Percentiles rank a stretch among this genome's conserved stretches.
Evolutionary conservation across 2,888 invertebrate genomes (phyloP).

Genomic region (Caenorhabditis virilis): DNA sequence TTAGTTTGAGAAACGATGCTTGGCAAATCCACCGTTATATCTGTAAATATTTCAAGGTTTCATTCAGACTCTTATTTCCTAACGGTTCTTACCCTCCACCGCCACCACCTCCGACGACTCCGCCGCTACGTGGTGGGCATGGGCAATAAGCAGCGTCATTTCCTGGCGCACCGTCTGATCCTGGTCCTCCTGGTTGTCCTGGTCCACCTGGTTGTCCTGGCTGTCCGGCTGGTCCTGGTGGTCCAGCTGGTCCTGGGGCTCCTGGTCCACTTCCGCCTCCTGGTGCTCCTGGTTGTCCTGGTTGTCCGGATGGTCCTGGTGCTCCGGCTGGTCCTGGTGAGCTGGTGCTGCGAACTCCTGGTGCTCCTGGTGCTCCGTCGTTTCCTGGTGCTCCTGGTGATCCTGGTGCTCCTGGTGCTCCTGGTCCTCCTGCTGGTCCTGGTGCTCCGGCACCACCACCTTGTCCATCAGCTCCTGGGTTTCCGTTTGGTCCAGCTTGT

Average conservation of each 20-base stretch:
- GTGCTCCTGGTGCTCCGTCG: slow-evolving; percentile 39
- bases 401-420: slow-evolving; percentile 37
- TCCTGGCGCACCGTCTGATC: slow-evolving; percentile 45
- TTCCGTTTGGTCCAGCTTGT: slow-evolving; percentile 42
- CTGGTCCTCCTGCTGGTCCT: slow-evolving; percentile 41
- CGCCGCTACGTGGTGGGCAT: slow-evolving; percentile 40
- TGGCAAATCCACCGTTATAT: slow-evolving; percentile 12
- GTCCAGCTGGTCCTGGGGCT: slow-evolving; percentile 44
- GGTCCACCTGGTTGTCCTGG: slow-evolving; percentile 43
- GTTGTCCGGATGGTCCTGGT: slow-evolving; percentile 45
- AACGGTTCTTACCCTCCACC: too few species aligned
- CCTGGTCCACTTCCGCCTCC: slow-evolving; percentile 46
- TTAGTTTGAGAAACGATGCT: slow-evolving; percentile 39
- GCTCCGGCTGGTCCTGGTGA: slow-evolving; percentile 46
- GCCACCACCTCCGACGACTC: slow-evolving; percentile 17
- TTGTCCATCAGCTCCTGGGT: slow-evolving; percentile 34
- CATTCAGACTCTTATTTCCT: too few species aligned
- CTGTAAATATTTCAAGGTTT: slow-evolving; percentile 14
- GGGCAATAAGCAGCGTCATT: slow-evolving; percentile 45
- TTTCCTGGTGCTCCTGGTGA: slow-evolving; percentile 37
- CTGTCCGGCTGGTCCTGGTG: slow-evolving; percentile 48
- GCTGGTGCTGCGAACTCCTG: slow-evolving; percentile 39
- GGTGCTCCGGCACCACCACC: slow-evolving; percentile 28
- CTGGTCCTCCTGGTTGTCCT: slow-evolving; percentile 49
- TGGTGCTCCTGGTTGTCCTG: slow-evolving; percentile 42